Percentiles rank a stretch among this genome's conserved stretches.
These are phyloP conservation scores for Aphrophora alni DNA, from an alignment of 2,888 invertebrate genomes.

Conservation along the genomic window DNA sequence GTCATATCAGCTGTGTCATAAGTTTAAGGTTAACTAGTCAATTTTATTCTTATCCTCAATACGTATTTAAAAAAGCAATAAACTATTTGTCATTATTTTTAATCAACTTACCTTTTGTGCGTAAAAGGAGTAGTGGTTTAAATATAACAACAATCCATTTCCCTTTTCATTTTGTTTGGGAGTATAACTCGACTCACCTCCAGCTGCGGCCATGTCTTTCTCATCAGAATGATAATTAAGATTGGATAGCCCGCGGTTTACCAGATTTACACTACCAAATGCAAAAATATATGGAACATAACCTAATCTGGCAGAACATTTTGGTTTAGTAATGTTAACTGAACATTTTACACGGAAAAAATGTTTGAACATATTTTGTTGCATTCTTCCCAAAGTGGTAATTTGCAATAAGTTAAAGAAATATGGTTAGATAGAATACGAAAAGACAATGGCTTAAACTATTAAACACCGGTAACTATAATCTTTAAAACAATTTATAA, in stretches of 20 bases:
- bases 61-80: not conserved
- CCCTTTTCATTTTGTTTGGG: slow-evolving; percentile 38
- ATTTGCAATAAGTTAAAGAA: not conserved
- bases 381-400: not conserved
- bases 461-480: not conserved
- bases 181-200: not conserved
- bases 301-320: not conserved
- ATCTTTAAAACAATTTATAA: not conserved
- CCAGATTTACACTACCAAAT: not conserved
- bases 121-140: slow-evolving; percentile 75
- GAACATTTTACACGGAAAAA: not conserved
- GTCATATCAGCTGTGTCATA: not conserved
- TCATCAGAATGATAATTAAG: slow-evolving; percentile 25
- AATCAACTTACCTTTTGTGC: slow-evolving; percentile 71
- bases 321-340: not conserved
- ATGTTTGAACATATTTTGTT: not conserved
- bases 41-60: not conserved
- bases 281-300: not conserved
- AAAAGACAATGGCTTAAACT: not conserved
- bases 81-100: not conserved
- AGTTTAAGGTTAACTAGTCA: not conserved
- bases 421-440: not conserved
- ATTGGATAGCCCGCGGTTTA: slow-evolving; percentile 2
- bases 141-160: slow-evolving; percentile 60
- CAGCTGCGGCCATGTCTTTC: slow-evolving; percentile 36